A percentile compares a stretch with the other conserved stretches of the same genome.
phyloP scores from a whole-genome alignment of 2,113 vertebrate species.

The Orthonyx spaldingii region DNA sequence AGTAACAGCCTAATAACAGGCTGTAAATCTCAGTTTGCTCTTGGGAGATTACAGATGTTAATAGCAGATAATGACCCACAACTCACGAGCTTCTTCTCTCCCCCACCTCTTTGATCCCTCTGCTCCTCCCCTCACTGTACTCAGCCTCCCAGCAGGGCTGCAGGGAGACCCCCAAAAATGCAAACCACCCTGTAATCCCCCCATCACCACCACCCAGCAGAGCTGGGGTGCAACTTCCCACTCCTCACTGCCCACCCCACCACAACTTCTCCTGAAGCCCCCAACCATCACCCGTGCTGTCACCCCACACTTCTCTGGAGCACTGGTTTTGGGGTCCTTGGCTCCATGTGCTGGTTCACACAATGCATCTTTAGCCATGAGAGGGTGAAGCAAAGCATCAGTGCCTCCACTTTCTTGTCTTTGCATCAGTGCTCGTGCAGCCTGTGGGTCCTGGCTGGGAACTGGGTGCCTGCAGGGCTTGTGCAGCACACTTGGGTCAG shows the following conservation, averaged over 20 bases:
- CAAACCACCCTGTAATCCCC: not conserved
- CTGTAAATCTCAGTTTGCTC: constrained; percentile 67
- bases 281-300: not conserved
- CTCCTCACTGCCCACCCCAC: not conserved
- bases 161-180: not conserved
- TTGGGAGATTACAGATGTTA: constrained; percentile 64
- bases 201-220: not conserved
- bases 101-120: constrained; percentile 36
- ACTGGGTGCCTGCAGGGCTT: not conserved
- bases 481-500: not conserved
- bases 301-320: not conserved
- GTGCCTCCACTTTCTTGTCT: not conserved
- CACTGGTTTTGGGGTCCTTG: not conserved
- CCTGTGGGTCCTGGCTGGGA: not conserved
- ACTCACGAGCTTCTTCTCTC: constrained; percentile 32
- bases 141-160: not conserved
- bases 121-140: not conserved
- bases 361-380: rapidly evolving
- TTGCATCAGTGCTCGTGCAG: not conserved
- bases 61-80: constrained; percentile 64
- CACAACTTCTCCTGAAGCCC: not conserved
- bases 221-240: not conserved
- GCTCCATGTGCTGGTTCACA: rapidly evolving
- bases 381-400: not conserved
- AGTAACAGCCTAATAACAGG: constrained; percentile 64